phyloP scores from a whole-genome alignment of 2,888 invertebrate species.

The Druceiella hillmani region DNA sequence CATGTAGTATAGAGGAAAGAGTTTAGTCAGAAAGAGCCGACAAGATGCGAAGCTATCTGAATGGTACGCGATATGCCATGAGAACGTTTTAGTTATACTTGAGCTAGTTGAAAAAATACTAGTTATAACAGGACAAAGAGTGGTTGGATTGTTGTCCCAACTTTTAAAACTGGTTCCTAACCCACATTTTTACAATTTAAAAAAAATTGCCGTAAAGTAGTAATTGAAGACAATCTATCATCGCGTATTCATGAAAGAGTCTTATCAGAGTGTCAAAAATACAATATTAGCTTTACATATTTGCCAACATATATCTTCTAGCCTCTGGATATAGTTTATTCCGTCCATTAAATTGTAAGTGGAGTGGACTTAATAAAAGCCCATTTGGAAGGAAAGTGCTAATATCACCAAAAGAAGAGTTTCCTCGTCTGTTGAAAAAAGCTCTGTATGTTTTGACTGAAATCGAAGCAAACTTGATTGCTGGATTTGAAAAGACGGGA shows the following conservation, averaged over 20 bases:
- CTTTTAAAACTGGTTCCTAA: slow-evolving; percentile 24
- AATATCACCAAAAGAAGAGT: no score
- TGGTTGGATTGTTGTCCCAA: slow-evolving; percentile 25
- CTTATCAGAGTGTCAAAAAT: slow-evolving; percentile 24
- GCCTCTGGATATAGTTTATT: slow-evolving; percentile 24
- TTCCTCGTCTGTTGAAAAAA: no score
- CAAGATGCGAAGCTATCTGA: no score
- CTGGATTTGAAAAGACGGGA: no score
- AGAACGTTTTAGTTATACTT: no score
- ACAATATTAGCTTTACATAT: slow-evolving; percentile 26
- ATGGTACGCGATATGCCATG: no score
- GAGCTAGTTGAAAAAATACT: slow-evolving; percentile 29
- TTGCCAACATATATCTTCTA: slow-evolving; percentile 23
- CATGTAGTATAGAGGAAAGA: no score
- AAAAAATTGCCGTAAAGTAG: slow-evolving; percentile 25
- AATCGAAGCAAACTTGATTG: no score
- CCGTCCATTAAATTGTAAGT: slow-evolving; percentile 20
- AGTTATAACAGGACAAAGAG: slow-evolving; percentile 30
- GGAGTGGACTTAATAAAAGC: no score
- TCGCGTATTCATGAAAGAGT: slow-evolving; percentile 25
- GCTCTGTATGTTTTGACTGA: no score
- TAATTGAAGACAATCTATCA: slow-evolving; percentile 29
- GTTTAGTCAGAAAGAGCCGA: no score
- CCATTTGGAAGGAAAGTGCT: no score
- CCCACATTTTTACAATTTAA: slow-evolving; percentile 23